These are phyloP conservation scores for Trididemnum miniatum DNA, from an alignment of 23 tunicate species.

Conservation along the genomic window DNA sequence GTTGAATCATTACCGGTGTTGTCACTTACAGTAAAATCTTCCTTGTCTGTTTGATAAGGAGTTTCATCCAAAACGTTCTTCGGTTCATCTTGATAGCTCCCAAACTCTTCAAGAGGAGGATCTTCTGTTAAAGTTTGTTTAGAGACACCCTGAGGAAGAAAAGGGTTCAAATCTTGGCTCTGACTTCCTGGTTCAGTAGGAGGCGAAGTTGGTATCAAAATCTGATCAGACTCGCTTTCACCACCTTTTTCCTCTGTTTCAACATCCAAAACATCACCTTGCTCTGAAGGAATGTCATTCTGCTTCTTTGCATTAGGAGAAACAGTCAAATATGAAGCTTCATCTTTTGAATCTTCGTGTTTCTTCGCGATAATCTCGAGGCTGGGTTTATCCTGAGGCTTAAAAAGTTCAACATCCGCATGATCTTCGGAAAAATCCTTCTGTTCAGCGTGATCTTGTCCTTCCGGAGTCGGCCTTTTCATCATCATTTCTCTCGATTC, in stretches of 20 bases:
- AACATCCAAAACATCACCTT: too few species aligned
- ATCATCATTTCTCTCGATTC: background rate
- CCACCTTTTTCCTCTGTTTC: too few species aligned
- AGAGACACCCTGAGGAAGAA: too few species aligned
- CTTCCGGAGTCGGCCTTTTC: constrained; percentile 50
- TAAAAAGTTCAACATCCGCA: background rate
- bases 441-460: constrained; percentile 30
- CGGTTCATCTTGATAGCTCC: too few species aligned
- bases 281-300: background rate
- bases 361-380: background rate
- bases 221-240: too few species aligned
- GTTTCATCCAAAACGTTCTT: too few species aligned
- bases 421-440: constrained; percentile 21
- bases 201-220: too few species aligned
- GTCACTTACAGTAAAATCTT: background rate
- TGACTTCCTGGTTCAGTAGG: too few species aligned
- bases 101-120: too few species aligned
- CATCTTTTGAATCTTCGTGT: background rate
- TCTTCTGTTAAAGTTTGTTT: too few species aligned
- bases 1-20: background rate
- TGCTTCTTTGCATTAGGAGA: background rate
- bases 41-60: background rate
- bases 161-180: too few species aligned
- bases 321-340: constrained; percentile 1
- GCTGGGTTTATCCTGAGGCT: too few species aligned